Evolutionary conservation across 2,797 vertebrate species (phyloP).

Genomic region (Myotis vivesi): DNA sequence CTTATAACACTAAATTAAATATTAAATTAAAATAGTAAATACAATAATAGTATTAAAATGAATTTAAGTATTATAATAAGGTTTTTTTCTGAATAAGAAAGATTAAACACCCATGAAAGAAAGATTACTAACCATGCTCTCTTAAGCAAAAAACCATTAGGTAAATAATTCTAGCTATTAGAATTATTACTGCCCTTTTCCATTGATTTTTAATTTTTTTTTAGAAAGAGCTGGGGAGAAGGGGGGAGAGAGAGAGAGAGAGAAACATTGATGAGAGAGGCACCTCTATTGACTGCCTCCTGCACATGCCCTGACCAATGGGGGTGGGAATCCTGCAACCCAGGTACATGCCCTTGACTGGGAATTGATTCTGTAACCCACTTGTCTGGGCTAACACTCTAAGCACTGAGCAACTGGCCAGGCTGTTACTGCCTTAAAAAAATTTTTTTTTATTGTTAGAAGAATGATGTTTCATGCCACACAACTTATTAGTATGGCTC

Average conservation of each 20-base stretch:
- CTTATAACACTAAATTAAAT: constrained; percentile 19
- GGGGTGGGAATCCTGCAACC: neutral
- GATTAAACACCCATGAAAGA: neutral
- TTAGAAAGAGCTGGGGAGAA: neutral
- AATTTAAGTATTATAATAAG: neutral
- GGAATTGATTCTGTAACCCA: neutral
- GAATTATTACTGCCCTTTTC: neutral
- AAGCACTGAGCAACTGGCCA: neutral
- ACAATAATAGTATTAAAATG: neutral
- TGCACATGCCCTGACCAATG: neutral
- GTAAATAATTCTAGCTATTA: constrained; percentile 8
- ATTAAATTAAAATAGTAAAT: neutral
- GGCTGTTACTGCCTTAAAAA: neutral
- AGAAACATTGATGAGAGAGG: neutral
- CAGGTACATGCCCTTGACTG: neutral
- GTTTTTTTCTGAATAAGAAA: neutral
- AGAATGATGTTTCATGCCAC: neutral
- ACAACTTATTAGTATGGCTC: neutral
- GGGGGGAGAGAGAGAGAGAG: accelerated
- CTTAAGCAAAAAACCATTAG: constrained; percentile 12
- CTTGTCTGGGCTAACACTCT: neutral
- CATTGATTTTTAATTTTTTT: neutral
- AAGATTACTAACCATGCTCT: neutral
- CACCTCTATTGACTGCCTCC: neutral
- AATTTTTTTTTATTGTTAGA: neutral